A percentile compares a stretch with the other conserved stretches of the same genome.
These are phyloP conservation scores for Pelagia noctiluca DNA, from an alignment of 30 jellyfish, hydroid and myxozoan species.

Conservation along the genomic window DNA sequence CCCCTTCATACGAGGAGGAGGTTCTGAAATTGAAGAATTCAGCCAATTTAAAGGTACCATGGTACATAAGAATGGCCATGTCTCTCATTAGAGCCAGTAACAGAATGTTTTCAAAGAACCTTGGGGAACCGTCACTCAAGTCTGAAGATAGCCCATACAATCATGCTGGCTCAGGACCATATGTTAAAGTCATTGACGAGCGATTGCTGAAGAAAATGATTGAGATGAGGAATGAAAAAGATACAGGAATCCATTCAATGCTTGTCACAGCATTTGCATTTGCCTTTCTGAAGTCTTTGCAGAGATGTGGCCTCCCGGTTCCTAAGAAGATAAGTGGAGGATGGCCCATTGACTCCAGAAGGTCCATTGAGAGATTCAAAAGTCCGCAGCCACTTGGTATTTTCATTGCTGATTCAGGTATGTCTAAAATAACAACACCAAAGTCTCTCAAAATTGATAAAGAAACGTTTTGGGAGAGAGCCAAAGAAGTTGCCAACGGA, in stretches of 20 bases:
- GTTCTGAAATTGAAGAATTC: constrained; percentile 18
- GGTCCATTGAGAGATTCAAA: constrained; percentile 13
- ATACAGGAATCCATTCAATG: constrained; percentile 46
- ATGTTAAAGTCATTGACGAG: background rate
- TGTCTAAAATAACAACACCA: constrained; percentile 47
- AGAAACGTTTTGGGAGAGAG: constrained; percentile 44
- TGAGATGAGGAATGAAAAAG: constrained; percentile 25
- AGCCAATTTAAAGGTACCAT: constrained; percentile 36
- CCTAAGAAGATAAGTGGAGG: constrained; percentile 28
- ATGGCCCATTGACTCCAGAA: constrained; percentile 62
- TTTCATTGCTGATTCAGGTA: constrained; percentile 31
- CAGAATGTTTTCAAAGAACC: background rate
- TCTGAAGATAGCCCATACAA: background rate
- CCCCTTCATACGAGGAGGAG: constrained; percentile 57
- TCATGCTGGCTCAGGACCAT: background rate
- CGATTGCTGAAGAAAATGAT: background rate
- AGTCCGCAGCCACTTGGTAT: constrained; percentile 68
- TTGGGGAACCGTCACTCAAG: background rate
- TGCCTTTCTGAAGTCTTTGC: constrained; percentile 25
- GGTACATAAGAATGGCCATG: constrained; percentile 34
- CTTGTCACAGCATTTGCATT: constrained; percentile 35
- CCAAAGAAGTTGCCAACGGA: constrained; percentile 9
- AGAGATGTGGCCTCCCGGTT: constrained; percentile 17
- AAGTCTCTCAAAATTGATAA: background rate
- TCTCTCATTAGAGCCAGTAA: constrained; percentile 12